A percentile compares a stretch with the other conserved stretches of the same genome.
These are phyloP conservation scores for Disparrhopalites patrizii DNA, from an alignment of 2,888 invertebrate genomes.

Conservation along the genomic window DNA sequence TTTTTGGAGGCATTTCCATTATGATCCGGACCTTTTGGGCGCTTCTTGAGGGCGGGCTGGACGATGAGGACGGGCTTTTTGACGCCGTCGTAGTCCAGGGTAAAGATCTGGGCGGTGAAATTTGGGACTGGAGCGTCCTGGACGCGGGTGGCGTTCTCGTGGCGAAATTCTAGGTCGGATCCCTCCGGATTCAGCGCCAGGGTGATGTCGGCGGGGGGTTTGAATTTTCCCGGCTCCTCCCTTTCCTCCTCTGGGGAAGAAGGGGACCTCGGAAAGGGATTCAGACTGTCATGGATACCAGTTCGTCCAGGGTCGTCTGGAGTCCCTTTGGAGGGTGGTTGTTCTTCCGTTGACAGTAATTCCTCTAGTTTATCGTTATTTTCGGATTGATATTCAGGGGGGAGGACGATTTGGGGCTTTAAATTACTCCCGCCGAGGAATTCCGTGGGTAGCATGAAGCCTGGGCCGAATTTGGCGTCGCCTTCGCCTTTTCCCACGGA, in stretches of 20 bases:
- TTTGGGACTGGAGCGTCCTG: background rate
- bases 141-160: background rate
- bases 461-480: background rate
- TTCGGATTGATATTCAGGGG: background rate
- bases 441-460: background rate
- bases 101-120: constrained; percentile 17
- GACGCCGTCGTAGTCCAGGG: constrained; percentile 1
- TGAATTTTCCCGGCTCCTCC: too few relatives aligned
- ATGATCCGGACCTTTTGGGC: background rate
- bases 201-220: constrained; percentile 6
- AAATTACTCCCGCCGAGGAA: background rate
- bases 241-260: background rate
- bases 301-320: background rate
- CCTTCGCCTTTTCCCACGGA: background rate
- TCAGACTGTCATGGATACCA: background rate
- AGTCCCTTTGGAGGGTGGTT: background rate
- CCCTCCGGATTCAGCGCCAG: constrained; percentile 15
- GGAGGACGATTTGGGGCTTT: background rate
- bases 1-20: background rate
- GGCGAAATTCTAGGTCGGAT: constrained; percentile 14
- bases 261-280: background rate
- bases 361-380: background rate
- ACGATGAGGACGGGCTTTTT: constrained; percentile 16
- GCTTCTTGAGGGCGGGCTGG: constrained; percentile 2
- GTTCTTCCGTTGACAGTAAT: too few relatives aligned